Evolutionary conservation across 2,888 invertebrate species (phyloP).

Genomic region (Sthenelais limicola): DNA sequence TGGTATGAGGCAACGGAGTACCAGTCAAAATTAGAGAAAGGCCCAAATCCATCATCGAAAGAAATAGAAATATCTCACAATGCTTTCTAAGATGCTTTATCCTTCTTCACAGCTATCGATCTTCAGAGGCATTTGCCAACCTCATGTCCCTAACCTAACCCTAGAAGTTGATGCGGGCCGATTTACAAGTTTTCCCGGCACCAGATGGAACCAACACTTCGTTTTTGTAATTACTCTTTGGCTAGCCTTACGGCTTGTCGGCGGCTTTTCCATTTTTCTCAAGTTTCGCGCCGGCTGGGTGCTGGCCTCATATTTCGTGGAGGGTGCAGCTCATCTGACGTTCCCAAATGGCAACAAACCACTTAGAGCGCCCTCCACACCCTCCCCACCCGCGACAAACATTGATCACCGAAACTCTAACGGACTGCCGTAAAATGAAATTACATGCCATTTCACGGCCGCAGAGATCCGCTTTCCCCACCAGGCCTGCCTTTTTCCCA

Average conservation of each 20-base stretch:
- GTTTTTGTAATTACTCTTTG: constrained; percentile 37
- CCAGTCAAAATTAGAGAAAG: no score
- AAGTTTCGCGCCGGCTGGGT: neutral
- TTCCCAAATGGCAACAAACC: constrained; percentile 22
- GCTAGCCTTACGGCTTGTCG: constrained; percentile 15
- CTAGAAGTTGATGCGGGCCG: neutral
- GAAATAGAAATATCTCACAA: no score
- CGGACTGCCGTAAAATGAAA: constrained; percentile 34
- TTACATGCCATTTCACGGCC: constrained; percentile 36
- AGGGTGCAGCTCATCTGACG: constrained; percentile 8
- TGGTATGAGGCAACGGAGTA: no score
- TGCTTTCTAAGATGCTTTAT: no score
- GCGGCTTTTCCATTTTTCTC: constrained; percentile 39
- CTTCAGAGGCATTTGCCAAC: no score
- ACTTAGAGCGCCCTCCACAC: constrained; percentile 20
- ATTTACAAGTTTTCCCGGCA: constrained; percentile 7
- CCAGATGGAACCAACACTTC: constrained; percentile 29
- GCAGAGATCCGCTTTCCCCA: constrained; percentile 3
- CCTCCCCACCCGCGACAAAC: neutral
- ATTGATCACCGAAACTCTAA: constrained; percentile 28
- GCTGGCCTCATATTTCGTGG: neutral
- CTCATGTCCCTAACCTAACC: neutral
- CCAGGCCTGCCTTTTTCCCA: neutral
- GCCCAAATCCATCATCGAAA: no score
- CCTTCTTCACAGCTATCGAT: no score